Percentiles rank a stretch among this genome's conserved stretches.
phyloP scores from a whole-genome alignment of 2,113 vertebrate genomes.

The Delphinus delphis region DNA sequence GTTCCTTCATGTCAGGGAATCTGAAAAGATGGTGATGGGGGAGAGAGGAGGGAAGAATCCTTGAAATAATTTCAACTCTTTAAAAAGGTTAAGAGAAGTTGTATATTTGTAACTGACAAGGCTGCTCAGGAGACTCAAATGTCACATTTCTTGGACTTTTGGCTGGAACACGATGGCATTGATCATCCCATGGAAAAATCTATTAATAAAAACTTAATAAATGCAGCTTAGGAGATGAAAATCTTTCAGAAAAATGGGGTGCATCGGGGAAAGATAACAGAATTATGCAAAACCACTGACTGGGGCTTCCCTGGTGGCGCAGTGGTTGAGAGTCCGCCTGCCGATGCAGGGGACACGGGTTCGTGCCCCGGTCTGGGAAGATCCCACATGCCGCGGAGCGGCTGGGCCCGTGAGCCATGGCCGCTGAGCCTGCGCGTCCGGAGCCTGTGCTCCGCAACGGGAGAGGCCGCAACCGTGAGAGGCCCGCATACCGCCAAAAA shows the following conservation, averaged over 20 bases:
- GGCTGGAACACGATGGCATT: neutral
- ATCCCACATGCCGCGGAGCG: no score
- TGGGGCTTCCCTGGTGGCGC: no score
- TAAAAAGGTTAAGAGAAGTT: neutral
- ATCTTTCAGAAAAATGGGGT: neutral
- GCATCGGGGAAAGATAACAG: neutral
- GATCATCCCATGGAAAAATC: neutral
- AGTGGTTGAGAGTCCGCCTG: no score
- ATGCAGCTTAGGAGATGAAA: neutral
- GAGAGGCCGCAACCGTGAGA: no score
- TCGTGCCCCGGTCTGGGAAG: no score
- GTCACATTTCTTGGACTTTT: conserved; percentile 2
- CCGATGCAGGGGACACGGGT: no score
- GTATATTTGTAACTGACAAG: neutral
- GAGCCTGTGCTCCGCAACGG: no score
- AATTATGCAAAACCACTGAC: neutral
- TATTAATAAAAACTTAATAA: conserved; percentile 18
- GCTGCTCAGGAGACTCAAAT: neutral
- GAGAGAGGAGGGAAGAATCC: neutral
- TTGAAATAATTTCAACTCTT: neutral
- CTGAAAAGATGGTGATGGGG: neutral
- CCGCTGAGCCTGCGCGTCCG: no score
- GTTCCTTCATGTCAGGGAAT: neutral
- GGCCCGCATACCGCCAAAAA: no score
- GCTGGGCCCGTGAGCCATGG: no score